phyloP scores from a whole-genome alignment of 2,888 invertebrate genomes.

The Pherbina coryleti region DNA sequence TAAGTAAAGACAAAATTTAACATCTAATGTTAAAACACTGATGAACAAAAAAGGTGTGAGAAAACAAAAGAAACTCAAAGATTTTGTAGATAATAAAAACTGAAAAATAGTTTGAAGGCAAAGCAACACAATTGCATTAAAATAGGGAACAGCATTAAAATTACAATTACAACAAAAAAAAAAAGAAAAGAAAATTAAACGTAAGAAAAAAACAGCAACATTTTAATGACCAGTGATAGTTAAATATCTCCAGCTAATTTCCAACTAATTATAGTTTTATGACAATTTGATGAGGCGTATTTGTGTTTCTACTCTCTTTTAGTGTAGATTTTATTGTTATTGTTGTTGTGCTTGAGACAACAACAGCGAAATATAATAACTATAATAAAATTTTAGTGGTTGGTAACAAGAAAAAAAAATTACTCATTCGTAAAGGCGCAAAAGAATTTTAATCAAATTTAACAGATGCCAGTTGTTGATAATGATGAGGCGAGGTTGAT shows the following conservation, averaged over 20 bases:
- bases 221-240: neutral
- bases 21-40: neutral
- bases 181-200: neutral
- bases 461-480: neutral
- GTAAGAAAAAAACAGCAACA: neutral
- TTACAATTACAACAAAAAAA: neutral
- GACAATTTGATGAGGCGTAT: neutral
- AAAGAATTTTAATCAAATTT: neutral
- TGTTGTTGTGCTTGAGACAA: neutral
- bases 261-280: neutral
- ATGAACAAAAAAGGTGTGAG: neutral
- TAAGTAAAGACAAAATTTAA: neutral
- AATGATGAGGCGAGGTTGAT: neutral
- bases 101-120: neutral
- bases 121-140: neutral
- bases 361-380: neutral
- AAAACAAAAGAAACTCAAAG: neutral
- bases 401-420: neutral
- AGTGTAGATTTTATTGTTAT: too few species aligned
- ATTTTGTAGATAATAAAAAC: neutral
- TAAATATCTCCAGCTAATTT: neutral
- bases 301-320: neutral
- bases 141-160: neutral
- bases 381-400: neutral
- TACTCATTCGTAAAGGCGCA: neutral